Percentiles rank a stretch among this genome's conserved stretches.
Evolutionary conservation across 2,113 vertebrate genomes (phyloP).

Genomic region (Tachuris rubrigastra): DNA sequence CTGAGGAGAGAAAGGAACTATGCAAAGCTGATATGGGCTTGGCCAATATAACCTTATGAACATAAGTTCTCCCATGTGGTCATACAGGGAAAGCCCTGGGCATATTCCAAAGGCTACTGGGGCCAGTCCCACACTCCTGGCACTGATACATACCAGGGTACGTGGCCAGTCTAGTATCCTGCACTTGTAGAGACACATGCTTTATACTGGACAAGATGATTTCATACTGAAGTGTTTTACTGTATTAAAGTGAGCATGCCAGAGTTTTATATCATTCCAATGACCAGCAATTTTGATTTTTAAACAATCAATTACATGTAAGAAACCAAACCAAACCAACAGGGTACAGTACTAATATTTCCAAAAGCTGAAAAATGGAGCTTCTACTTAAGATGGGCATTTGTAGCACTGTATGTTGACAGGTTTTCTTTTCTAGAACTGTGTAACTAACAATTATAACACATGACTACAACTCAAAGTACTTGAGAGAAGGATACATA

Average conservation of each 20-base stretch:
- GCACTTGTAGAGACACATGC: not conserved
- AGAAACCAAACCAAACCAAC: constrained; percentile 3
- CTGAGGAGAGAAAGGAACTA: not conserved
- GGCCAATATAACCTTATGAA: not conserved
- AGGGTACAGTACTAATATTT: not conserved
- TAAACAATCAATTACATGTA: not conserved
- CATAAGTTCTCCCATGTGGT: not conserved
- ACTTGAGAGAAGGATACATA: not conserved
- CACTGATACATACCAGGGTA: not conserved
- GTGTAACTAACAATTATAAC: not conserved
- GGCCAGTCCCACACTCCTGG: not conserved
- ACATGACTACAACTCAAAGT: not conserved
- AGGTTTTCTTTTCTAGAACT: not conserved
- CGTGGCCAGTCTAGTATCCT: not conserved
- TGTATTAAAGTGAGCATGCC: not conserved
- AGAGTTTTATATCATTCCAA: not conserved
- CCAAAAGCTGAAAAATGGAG: not conserved
- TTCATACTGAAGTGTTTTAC: not conserved
- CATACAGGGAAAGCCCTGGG: not conserved
- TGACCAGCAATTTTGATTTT: not conserved
- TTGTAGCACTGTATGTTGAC: not conserved
- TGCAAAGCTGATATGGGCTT: not conserved
- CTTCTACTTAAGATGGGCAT: not conserved
- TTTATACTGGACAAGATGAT: not conserved
- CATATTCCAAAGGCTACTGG: not conserved